Conservation (phyloP, 2,113 vertebrate genomes). For the Miniopterus natalensis region DNA sequence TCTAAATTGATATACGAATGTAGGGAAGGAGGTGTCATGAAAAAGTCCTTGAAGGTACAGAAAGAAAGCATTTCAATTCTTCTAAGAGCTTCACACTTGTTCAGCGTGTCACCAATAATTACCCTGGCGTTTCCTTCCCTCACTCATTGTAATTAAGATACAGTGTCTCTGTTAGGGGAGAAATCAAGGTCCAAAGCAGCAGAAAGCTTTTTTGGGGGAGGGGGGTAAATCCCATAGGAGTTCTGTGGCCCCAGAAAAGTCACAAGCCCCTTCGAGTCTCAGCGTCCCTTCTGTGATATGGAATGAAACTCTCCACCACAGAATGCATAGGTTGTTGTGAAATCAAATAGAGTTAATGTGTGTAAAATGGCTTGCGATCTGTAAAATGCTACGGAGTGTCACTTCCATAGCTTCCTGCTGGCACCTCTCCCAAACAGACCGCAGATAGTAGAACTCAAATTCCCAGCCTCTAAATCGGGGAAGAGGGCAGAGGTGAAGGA, state of each 20-base stretch:
- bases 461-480: not conserved
- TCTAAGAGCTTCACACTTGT: slow-evolving; percentile 63
- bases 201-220: not conserved
- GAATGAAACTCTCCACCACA: not conserved
- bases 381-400: not conserved
- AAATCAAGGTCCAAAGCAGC: not conserved
- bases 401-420: slow-evolving; percentile 36
- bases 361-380: slow-evolving; percentile 37
- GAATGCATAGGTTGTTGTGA: not conserved
- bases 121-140: slow-evolving; percentile 52
- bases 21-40: slow-evolving; percentile 54
- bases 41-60: slow-evolving; percentile 66
- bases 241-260: not conserved
- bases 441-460: not conserved
- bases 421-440: not conserved
- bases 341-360: slow-evolving; percentile 12
- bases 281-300: accelerated
- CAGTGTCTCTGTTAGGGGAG: slow-evolving; percentile 31
- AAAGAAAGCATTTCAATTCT: slow-evolving; percentile 62
- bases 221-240: accelerated
- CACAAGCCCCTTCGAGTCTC: no score
- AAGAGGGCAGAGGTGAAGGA: not conserved
- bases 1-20: slow-evolving; percentile 58
- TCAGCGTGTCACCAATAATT: slow-evolving; percentile 74
- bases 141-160: slow-evolving; percentile 66